Evolutionary conservation across 2,888 invertebrate genomes (phyloP), one percentile per base, ranked within the genome.

Genomic region (Exocentrus adspersus): DNA sequence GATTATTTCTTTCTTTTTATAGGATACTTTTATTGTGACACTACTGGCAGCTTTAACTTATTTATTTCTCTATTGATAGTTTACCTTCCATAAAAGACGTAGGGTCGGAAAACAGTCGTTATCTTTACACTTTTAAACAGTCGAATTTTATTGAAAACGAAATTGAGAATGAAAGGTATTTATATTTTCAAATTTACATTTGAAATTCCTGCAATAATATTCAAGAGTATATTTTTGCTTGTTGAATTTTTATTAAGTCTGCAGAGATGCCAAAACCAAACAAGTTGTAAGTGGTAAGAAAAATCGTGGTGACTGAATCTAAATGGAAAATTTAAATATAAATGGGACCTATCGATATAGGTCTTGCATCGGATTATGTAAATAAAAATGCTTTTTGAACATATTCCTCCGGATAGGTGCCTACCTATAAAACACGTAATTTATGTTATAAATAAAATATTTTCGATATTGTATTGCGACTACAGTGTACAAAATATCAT

Each of bases 251-350:
- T 52, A 60, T 65, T 53, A 59, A 58, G 46, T 17, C 42, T 48
- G 41, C 57, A 48, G 58, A 54, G 59, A 54, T 61, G 64, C 66
- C 65, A 64, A 51, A 68, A 60, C 69, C 68, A 66, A 63, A 70
- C 70, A 62, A 63, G 67, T 61, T 65, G 72, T 73, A 75, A 75
- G 75, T 76, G 73, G 72, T 62, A 65, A 64, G 71, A 71, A 73
- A 75, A 72, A 74, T 73, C 71, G 72, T 65, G 69, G 65, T 68
- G 68, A 72, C 73, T 74, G 77, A 75, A 75, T 76, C 73, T 75
- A 76, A 76, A 76, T 77, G 73, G 75, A 71, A 77, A 76, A 76
- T 76, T 77, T 76, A 70, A 76, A 75, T 74, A 71, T 72, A 73
- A 76, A 77, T 74, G 71, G 67, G 65, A 62, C 61, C 64, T 62